A percentile compares a stretch with the other conserved stretches of the same genome.
Evolutionary conservation across 2,113 vertebrate species (phyloP).

Genomic region (Coreoperca whiteheadi): DNA sequence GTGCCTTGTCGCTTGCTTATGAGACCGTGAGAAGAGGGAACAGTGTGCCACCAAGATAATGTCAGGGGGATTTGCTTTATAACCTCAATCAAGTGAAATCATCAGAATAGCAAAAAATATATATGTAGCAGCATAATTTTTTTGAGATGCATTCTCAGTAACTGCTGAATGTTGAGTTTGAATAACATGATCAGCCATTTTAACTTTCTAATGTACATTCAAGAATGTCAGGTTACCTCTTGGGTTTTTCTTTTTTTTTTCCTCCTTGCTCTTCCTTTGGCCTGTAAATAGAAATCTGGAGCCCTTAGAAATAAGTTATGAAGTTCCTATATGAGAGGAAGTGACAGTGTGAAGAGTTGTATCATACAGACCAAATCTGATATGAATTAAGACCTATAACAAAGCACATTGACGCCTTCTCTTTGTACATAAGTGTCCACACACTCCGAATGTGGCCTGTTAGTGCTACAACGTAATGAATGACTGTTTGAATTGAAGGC

Average conservation of each 20-base stretch:
- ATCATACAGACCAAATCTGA: conserved; percentile 62
- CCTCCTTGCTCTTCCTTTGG: conserved; percentile 62
- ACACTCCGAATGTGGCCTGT: conserved; percentile 53
- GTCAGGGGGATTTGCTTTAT: conserved; percentile 64
- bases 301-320: conserved; percentile 77
- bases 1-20: conserved; percentile 36
- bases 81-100: conserved; percentile 77
- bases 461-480: conserved; percentile 36
- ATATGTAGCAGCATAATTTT: conserved; percentile 50
- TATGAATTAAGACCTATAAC: conserved; percentile 60
- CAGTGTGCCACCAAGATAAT: conserved; percentile 58
- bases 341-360: conserved; percentile 52
- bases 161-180: conserved; percentile 52
- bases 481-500: conserved; percentile 53
- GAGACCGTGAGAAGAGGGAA: conserved; percentile 27
- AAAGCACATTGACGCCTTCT: conserved; percentile 62
- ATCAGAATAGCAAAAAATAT: conserved; percentile 71
- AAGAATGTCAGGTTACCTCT: conserved; percentile 70
- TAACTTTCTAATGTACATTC: conserved; percentile 71
- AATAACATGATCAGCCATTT: conserved; percentile 72
- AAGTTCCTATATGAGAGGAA: conserved; percentile 52
- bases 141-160: conserved; percentile 49
- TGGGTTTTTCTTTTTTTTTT: too few species aligned
- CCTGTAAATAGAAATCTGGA: conserved; percentile 81
- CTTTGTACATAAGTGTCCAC: conserved; percentile 67